Evolutionary conservation across 2,113 vertebrate species (phyloP).

Genomic region (Chiloscyllium plagiosum): DNA sequence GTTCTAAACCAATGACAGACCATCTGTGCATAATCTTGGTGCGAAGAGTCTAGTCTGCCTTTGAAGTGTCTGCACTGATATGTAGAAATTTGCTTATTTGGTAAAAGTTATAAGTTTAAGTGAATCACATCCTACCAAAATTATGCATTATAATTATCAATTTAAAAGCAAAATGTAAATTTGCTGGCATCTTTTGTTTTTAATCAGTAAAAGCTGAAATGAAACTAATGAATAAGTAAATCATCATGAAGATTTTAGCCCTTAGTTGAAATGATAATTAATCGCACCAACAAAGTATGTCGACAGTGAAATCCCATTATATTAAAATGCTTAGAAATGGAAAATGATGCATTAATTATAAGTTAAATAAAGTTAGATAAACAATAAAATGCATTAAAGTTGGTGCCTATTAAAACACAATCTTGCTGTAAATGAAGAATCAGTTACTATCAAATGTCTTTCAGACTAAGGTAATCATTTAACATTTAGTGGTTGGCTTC

Average conservation of each 20-base stretch:
- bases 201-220: background rate
- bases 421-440: background rate
- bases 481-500: background rate
- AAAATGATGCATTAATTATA: background rate
- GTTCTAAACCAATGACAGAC: background rate
- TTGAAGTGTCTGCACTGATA: background rate
- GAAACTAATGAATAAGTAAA: background rate
- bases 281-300: background rate
- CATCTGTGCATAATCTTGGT: background rate
- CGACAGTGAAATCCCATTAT: slow-evolving; percentile 6
- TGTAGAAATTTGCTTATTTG: background rate
- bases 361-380: slow-evolving; percentile 4
- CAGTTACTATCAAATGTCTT: background rate
- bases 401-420: slow-evolving; percentile 29
- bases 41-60: background rate
- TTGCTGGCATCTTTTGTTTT: background rate
- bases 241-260: background rate
- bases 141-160: background rate
- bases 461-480: background rate
- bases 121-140: background rate
- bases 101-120: background rate
- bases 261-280: slow-evolving; percentile 27
- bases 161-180: background rate
- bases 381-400: slow-evolving; percentile 38
- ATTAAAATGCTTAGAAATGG: background rate